Percentiles rank a stretch among this genome's conserved stretches.
Conservation (phyloP, 2,113 vertebrate genomes). For the Rhinoderma darwinii region DNA sequence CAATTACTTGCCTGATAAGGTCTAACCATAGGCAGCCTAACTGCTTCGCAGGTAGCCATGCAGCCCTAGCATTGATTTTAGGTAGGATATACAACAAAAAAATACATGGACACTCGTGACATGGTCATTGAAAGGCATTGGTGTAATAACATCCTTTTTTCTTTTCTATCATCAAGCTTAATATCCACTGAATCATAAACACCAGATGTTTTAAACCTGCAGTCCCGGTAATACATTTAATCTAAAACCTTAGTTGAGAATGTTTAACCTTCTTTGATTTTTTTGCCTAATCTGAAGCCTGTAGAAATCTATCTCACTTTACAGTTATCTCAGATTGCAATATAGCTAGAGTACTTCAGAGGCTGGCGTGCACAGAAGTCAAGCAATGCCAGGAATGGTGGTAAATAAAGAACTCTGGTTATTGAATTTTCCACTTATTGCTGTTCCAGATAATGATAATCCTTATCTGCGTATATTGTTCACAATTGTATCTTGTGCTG, state of each 20-base stretch:
- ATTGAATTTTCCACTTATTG: conserved; percentile 31
- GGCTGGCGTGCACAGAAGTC: conserved; percentile 1
- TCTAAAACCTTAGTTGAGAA: not conserved
- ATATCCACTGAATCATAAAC: not conserved
- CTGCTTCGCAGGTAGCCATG: not conserved
- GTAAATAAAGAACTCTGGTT: not conserved
- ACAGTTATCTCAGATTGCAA: conserved; percentile 5
- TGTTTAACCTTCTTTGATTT: conserved; percentile 13
- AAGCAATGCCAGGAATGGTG: not conserved
- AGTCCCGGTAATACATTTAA: not conserved
- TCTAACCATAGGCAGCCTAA: not conserved
- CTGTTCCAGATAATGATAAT: conserved; percentile 1
- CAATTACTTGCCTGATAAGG: too few species aligned
- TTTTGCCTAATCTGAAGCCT: not conserved
- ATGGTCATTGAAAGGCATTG: not conserved
- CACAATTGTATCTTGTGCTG: not conserved
- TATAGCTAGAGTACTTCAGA: not conserved
- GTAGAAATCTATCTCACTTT: conserved; percentile 28
- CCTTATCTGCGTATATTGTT: conserved; percentile 16
- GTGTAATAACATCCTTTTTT: not conserved
- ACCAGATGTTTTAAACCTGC: not conserved
- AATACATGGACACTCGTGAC: not conserved
- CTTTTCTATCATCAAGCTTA: too few species aligned
- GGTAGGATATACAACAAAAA: too few species aligned
- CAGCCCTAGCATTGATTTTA: too few species aligned